These are phyloP conservation scores for Brachyistius frenatus DNA, from an alignment of 2,113 vertebrate genomes.

Conservation along the genomic window DNA sequence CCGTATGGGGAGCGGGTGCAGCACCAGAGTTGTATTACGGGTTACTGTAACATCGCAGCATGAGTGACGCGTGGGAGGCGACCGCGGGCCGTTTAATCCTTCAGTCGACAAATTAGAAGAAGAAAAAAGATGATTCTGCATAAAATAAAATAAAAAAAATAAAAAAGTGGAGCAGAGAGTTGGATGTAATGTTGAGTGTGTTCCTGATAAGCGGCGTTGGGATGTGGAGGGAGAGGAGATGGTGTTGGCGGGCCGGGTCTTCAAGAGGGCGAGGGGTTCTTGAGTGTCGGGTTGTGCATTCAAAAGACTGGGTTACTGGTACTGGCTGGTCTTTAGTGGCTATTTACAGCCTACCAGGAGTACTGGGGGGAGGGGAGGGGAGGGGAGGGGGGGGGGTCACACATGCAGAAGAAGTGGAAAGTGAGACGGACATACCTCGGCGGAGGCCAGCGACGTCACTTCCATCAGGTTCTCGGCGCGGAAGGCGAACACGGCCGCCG, in stretches of 20 bases:
- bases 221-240: neutral
- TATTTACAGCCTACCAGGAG: slow-evolving; percentile 85
- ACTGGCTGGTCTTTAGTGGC: slow-evolving; percentile 84
- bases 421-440: slow-evolving; percentile 89
- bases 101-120: neutral
- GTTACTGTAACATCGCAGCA: slow-evolving; percentile 40
- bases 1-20: slow-evolving; percentile 41
- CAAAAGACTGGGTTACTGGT: slow-evolving; percentile 83
- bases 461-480: slow-evolving; percentile 99
- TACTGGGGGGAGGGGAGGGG: slow-evolving; percentile 22
- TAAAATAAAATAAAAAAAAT: neutral
- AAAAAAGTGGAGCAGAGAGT: neutral
- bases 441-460: slow-evolving; percentile 96
- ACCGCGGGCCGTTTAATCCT: neutral
- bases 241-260: neutral
- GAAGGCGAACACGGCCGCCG: slow-evolving; percentile 97
- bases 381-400: slow-evolving; percentile 20
- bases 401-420: slow-evolving; percentile 13
- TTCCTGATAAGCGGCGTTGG: neutral
- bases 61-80: neutral
- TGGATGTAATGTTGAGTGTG: neutral
- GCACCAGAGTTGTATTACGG: slow-evolving; percentile 11
- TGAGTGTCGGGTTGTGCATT: slow-evolving; percentile 77
- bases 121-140: too few relatives aligned
- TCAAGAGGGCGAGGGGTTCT: slow-evolving; percentile 35